These are phyloP conservation scores for Phalacrocorax carbo DNA, from an alignment of 2,113 vertebrate genomes.

Conservation along the genomic window DNA sequence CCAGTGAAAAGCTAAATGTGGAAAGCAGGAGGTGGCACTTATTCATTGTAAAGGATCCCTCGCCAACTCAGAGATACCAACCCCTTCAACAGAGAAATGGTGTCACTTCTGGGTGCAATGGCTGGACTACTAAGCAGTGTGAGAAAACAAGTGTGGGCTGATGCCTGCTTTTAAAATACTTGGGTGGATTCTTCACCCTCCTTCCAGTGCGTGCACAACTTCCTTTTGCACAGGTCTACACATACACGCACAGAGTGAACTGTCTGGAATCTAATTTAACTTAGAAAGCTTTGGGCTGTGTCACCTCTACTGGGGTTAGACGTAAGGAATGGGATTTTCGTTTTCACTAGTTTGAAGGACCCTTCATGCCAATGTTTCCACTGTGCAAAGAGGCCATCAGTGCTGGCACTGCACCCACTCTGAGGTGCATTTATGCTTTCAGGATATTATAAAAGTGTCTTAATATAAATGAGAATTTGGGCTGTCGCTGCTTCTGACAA, in stretches of 20 bases:
- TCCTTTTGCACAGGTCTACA: neutral
- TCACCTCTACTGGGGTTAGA: neutral
- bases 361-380: neutral
- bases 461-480: neutral
- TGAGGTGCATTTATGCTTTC: neutral
- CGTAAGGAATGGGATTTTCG: neutral
- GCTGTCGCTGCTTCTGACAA: slow-evolving; percentile 25
- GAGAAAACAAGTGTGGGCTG: neutral
- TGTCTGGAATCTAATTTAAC: neutral
- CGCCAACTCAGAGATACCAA: neutral
- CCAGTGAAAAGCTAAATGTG: neutral
- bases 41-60: neutral
- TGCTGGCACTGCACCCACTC: neutral
- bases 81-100: neutral
- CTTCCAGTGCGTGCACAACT: neutral
- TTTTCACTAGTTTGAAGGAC: neutral
- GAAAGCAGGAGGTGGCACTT: neutral
- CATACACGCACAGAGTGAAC: neutral
- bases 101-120: rapidly evolving
- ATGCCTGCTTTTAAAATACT: neutral
- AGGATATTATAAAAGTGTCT: neutral
- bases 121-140: neutral
- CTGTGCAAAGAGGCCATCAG: neutral
- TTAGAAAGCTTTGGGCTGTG: neutral
- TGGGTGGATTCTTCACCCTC: neutral